phyloP scores from a whole-genome alignment of 2,888 invertebrate genomes.

The Andrena flavipes region DNA sequence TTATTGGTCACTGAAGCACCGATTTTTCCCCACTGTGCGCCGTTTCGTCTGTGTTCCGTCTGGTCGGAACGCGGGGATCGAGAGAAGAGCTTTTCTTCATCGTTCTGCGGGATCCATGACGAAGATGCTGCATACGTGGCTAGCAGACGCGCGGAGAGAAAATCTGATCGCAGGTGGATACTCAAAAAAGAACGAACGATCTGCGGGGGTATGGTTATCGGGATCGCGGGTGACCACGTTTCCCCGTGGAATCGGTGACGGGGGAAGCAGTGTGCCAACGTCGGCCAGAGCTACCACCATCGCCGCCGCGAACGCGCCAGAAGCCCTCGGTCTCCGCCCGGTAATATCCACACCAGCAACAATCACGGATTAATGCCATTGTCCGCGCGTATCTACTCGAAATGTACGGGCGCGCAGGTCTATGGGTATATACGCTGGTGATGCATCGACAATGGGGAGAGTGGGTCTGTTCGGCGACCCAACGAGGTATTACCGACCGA shows the following conservation, averaged over 20 bases:
- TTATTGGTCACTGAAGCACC: too few relatives aligned
- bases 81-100: not conserved
- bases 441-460: constrained; percentile 78
- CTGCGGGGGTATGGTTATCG: not conserved
- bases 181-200: not conserved
- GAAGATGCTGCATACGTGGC: too few relatives aligned
- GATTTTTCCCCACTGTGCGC: too few relatives aligned
- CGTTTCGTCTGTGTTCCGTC: constrained; percentile 3
- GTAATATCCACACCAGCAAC: constrained; percentile 77
- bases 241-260: constrained; percentile 32
- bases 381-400: constrained; percentile 79
- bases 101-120: too few relatives aligned
- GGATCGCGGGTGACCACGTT: constrained; percentile 32
- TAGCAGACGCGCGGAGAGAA: not conserved
- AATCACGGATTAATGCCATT: constrained; percentile 80
- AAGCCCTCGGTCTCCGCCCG: constrained; percentile 56
- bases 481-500: constrained; percentile 81
- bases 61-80: not conserved
- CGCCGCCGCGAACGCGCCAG: constrained; percentile 43
- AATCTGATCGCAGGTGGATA: not conserved
- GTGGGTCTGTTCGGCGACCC: constrained; percentile 79
- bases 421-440: constrained; percentile 73
- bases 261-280: constrained; percentile 3
- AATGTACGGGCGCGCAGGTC: constrained; percentile 78
- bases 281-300: constrained; percentile 38